Conservation (phyloP, 2,797 vertebrate species). For the Mus minutoides region DNA sequence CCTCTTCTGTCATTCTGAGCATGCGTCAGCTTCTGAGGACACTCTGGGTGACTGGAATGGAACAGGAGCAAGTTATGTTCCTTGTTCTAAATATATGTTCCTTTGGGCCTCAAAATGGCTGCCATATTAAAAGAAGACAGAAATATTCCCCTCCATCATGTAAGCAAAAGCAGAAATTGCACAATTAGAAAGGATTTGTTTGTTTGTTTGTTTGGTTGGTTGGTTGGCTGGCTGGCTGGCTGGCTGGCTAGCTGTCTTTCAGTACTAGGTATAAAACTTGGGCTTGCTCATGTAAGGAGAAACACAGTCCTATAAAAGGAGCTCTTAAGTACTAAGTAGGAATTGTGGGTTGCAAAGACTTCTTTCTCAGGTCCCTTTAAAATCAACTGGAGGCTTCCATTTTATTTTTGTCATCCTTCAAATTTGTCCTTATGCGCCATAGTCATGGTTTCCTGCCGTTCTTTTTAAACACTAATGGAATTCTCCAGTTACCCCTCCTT, state of each 20-base stretch:
- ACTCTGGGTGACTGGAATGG: not conserved
- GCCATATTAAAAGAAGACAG: not conserved
- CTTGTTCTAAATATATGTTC: not conserved
- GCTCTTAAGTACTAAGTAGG: not conserved
- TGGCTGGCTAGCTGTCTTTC: not conserved
- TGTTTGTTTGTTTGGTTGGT: not conserved
- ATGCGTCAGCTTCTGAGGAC: not conserved
- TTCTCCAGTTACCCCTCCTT: conserved; percentile 43
- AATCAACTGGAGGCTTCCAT: not conserved
- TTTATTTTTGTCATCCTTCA: conserved; percentile 46
- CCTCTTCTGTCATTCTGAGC: not conserved
- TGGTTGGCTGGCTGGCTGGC: not conserved
- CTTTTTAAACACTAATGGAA: conserved; percentile 56
- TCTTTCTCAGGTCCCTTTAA: not conserved
- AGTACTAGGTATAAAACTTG: not conserved
- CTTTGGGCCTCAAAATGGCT: not conserved
- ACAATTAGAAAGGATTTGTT: not conserved
- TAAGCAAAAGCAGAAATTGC: conserved; percentile 8
- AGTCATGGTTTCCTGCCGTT: conserved; percentile 41
- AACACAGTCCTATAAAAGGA: not conserved
- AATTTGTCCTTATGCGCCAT: conserved; percentile 12
- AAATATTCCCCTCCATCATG: not conserved
- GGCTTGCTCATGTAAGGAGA: not conserved
- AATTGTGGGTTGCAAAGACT: not conserved
- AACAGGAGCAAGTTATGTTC: not conserved